phyloP scores from a whole-genome alignment of 2,797 vertebrate species.

The Muraenolepis orangiensis region DNA sequence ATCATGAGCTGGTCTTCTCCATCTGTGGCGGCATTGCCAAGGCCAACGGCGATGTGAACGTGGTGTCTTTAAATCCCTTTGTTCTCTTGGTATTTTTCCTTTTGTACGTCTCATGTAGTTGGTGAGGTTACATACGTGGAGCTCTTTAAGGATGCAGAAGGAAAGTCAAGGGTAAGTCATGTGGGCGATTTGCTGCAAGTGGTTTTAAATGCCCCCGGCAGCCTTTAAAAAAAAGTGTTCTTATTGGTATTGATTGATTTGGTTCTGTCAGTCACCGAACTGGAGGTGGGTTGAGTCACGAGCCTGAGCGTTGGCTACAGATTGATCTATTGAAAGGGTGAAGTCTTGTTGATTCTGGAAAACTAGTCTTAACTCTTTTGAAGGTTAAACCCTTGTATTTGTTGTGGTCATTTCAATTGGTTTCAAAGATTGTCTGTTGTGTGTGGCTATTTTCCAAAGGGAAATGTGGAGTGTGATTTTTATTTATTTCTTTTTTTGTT shows the following conservation, averaged over 20 bases:
- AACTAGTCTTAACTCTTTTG: constrained; percentile 62
- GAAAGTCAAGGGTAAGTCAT: constrained; percentile 99
- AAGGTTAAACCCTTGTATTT: constrained; percentile 72
- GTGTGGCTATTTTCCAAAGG: constrained; percentile 72
- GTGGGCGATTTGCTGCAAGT: constrained; percentile 93
- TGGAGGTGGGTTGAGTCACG: constrained; percentile 74
- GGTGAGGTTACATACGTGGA: constrained; percentile 99
- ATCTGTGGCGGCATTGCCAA: constrained; percentile 95
- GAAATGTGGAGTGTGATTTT: constrained; percentile 71
- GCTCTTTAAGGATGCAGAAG: constrained; percentile 99
- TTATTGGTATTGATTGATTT: constrained; percentile 66
- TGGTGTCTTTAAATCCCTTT: constrained; percentile 99
- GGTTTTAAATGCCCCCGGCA: constrained; percentile 97
- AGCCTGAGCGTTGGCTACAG: constrained; percentile 72
- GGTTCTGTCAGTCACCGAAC: constrained; percentile 68
- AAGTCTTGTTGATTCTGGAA: constrained; percentile 77
- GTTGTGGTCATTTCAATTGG: constrained; percentile 76
- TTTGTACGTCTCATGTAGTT: constrained; percentile 99
- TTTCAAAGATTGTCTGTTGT: constrained; percentile 76
- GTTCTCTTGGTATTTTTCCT: constrained; percentile 99
- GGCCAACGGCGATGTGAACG: constrained; percentile 90
- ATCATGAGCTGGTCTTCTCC: constrained; percentile 94
- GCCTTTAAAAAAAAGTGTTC: constrained; percentile 81
- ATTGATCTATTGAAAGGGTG: constrained; percentile 74
- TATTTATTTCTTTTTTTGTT: constrained; percentile 71